Evolutionary conservation across 2,888 invertebrate genomes (phyloP), one percentile per base, ranked within the genome.

Genomic region (Drosophila paracracens): DNA sequence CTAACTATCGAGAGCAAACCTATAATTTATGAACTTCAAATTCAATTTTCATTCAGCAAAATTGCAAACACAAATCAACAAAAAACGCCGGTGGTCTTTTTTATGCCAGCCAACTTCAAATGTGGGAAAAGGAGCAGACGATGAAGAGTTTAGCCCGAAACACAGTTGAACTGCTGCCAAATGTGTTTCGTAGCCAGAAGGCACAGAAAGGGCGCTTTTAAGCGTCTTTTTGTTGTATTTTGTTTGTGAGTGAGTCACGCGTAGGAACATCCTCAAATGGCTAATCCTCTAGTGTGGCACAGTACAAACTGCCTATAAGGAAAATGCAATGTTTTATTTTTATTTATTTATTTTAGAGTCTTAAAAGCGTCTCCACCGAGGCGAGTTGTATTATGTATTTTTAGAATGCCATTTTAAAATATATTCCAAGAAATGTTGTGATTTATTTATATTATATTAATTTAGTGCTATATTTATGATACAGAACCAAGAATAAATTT

Each of bases 11-110:
- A 43, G 57, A 63, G 75, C 83, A 82, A 79, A 81, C 85, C 88
- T 76, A 85, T 85, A 85, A 85, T 85, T 85, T 85, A 88, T 85
- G 74, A 87, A 81, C 88, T 74, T 81, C 70, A 84, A 85, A 85
- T 85, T 85, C 88, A 87, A 87, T 85, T 84, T 85, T 87, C 85
- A 85, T 85, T 85, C 85, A 84, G 56, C 76, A 79, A 79, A 87
- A 81, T 85, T 76, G 76, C 81, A 66, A 74, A 78, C 36, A 71
- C 68, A 80, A 70, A 76, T 48, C 54, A 56, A 38, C 38, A 57
- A 58, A 63, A 66, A 74, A 63, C 70, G 58, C 76, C 68, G 84
- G 84, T 84, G 87, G 84, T 85, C 83, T 76, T 54, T 62, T 27
- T 38, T 40, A 40, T 61, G 33, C 29, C 38, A 48, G 66, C 40